A percentile compares a stretch with the other conserved stretches of the same genome.
Conservation (phyloP, 2,888 invertebrate genomes). For the Achlya flavicornis region DNA sequence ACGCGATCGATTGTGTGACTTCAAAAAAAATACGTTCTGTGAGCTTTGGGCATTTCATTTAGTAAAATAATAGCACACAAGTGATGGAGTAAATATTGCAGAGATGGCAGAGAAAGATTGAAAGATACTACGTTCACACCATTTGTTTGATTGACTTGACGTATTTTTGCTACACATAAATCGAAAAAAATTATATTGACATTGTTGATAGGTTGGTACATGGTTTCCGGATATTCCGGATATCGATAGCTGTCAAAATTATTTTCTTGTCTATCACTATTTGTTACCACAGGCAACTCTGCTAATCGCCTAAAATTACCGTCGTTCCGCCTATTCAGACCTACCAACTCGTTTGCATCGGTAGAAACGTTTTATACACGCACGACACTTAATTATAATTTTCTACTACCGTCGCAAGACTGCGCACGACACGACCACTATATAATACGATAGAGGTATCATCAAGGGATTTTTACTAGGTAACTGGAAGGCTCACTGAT, state of each 20-base stretch:
- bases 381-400: too few species aligned
- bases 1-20: slow-evolving; percentile 61
- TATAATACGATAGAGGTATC: too few species aligned
- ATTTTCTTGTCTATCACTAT: too few species aligned
- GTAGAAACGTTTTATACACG: too few species aligned
- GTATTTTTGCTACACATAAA: slow-evolving; percentile 37
- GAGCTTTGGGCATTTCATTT: slow-evolving; percentile 46
- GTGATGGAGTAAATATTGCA: slow-evolving; percentile 38
- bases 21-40: slow-evolving; percentile 39
- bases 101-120: slow-evolving; percentile 41
- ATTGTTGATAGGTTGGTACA: neutral
- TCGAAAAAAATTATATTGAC: slow-evolving; percentile 33
- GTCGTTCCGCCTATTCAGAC: too few species aligned
- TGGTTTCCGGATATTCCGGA: slow-evolving; percentile 1
- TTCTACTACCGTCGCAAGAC: too few species aligned
- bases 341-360: too few species aligned
- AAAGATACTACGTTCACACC: slow-evolving; percentile 57
- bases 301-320: too few species aligned
- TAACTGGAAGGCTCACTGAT: too few species aligned
- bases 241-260: neutral
- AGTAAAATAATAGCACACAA: slow-evolving; percentile 29
- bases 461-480: too few species aligned
- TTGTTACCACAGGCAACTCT: too few species aligned
- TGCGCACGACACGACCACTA: too few species aligned
- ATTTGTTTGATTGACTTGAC: slow-evolving; percentile 72